Percentiles rank a stretch among this genome's conserved stretches.
phyloP scores from a whole-genome alignment of 30 jellyfish, hydroid and myxozoan genomes.

The Chrysaora quinquecirrha region DNA sequence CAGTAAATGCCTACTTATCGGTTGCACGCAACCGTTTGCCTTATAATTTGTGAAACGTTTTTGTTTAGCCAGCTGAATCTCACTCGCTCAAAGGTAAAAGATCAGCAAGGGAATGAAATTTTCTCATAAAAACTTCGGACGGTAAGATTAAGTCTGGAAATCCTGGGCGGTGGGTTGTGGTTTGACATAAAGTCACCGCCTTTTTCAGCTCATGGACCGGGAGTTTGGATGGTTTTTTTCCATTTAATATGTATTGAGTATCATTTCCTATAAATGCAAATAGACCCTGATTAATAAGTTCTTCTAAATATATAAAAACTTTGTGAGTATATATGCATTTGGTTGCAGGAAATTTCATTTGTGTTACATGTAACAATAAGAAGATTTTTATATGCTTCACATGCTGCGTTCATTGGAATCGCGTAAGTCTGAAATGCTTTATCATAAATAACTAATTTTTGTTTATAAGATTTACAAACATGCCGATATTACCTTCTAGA shows the following conservation, averaged over 20 bases:
- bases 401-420: constrained; percentile 67
- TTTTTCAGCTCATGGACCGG: no score
- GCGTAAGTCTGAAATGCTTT: constrained; percentile 50
- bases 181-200: no score
- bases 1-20: no score
- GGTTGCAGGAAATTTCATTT: constrained; percentile 41
- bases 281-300: background rate
- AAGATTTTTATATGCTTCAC: constrained; percentile 63
- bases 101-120: no score
- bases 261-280: background rate
- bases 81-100: no score
- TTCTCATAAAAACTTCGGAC: no score
- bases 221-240: background rate
- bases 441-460: background rate
- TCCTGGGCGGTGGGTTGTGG: no score
- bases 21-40: no score
- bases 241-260: background rate
- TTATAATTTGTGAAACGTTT: no score
- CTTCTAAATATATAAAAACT: background rate
- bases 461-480: background rate
- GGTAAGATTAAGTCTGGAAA: no score
- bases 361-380: constrained; percentile 57
- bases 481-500: background rate
- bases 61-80: no score
- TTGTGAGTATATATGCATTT: background rate